A percentile compares a stretch with the other conserved stretches of the same genome.
phyloP scores from a whole-genome alignment of 2,113 vertebrate species.

The Cyphomyrus discorhynchus region DNA sequence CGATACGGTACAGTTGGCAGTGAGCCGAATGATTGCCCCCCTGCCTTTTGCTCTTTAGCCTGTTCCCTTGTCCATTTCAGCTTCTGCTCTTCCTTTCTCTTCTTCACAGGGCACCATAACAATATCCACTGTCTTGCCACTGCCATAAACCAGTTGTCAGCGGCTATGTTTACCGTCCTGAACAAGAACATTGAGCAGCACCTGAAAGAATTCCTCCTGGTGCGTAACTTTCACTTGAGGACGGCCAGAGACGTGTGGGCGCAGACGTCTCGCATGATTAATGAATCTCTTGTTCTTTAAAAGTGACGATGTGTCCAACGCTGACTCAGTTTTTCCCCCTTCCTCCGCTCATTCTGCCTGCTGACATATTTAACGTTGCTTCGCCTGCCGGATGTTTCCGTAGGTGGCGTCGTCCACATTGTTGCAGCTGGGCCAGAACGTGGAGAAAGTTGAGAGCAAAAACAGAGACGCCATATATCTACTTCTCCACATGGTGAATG shows the following conservation, averaged over 20 bases:
- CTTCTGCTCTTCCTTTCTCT: background rate
- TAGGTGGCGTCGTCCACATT: conserved; percentile 80
- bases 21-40: background rate
- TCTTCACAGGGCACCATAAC: conserved; percentile 72
- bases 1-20: background rate
- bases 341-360: background rate
- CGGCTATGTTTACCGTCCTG: conserved; percentile 83
- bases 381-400: conserved; percentile 3
- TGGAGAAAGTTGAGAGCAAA: conserved; percentile 65
- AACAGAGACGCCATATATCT: conserved; percentile 84
- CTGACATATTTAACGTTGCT: background rate
- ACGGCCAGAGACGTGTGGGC: too few relatives aligned
- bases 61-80: background rate
- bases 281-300: background rate
- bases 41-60: background rate
- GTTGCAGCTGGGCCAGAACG: conserved; percentile 79
- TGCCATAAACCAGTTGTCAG: conserved; percentile 76
- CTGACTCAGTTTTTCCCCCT: background rate
- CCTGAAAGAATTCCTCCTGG: conserved; percentile 85
- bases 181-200: conserved; percentile 81
- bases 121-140: conserved; percentile 85
- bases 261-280: background rate
- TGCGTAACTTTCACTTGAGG: conserved; percentile 43
- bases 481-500: conserved; percentile 77
- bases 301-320: background rate